These are phyloP conservation scores for Cheiracanthium punctorium DNA, from an alignment of 2,888 invertebrate species.

Conservation along the genomic window DNA sequence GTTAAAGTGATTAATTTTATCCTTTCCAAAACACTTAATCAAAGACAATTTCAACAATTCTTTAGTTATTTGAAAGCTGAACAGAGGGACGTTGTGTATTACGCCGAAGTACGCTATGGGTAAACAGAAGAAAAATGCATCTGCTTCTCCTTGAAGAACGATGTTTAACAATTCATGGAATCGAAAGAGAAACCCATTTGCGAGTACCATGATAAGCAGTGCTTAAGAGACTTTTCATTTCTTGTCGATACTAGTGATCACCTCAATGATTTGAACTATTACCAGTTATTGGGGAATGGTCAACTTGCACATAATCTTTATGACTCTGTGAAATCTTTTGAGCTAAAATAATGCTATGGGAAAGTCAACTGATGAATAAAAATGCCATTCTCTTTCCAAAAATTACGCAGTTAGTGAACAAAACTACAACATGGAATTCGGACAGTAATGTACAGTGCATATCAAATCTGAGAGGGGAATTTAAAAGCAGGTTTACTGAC, in stretches of 20 bases:
- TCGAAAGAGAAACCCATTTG: neutral
- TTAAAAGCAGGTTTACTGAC: neutral
- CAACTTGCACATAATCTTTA: too few relatives aligned
- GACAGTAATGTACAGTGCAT: neutral
- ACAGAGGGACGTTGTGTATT: neutral
- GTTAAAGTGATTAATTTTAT: constrained; percentile 5
- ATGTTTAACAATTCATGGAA: neutral
- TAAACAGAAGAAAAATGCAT: too few relatives aligned
- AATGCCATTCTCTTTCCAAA: too few relatives aligned
- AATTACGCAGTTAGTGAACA: neutral
- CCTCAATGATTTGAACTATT: neutral
- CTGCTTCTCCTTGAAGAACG: neutral
- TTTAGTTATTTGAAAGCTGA: neutral
- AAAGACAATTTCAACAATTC: neutral
- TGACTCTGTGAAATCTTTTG: too few relatives aligned
- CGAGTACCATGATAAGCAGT: neutral
- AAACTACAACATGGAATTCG: neutral
- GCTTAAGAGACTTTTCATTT: constrained; percentile 9
- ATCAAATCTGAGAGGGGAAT: constrained; percentile 5
- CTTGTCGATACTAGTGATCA: neutral
- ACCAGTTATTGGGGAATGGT: too few relatives aligned
- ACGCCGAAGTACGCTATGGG: neutral
- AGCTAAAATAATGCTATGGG: too few relatives aligned
- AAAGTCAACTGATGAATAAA: too few relatives aligned
- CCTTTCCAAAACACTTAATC: neutral